Base-by-base conservation (phyloP, 2,888 invertebrate genomes). In the Masnerella sp. region DNA sequence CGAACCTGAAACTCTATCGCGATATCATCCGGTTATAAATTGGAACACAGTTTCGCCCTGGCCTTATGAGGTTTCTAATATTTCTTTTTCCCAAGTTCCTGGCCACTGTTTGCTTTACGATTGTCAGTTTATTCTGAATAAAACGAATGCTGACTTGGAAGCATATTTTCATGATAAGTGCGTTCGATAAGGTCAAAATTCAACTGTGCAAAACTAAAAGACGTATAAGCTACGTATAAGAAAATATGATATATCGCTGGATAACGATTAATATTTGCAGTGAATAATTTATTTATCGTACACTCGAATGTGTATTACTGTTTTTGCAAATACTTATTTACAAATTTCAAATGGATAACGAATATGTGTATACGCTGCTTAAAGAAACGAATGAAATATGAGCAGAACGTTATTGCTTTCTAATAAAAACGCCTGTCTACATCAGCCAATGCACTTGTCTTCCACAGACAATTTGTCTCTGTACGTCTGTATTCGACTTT, bases 31-130 rank as follows among this genome's bases (percentile, higher is more conserved):
- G 81, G 85, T 87, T 86, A 87, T 87, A 86, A 87, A 87, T 87
- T 86, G 85, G 85, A 87, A 87, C 87, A 87, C 84, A 86, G 84
- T 83, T 83, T 84, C 83, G 82, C 74, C 78, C 83, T 85, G 87
- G 86, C 87, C 85, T 87, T 87, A 87, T 87, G 87, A 87, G 87
- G 85, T 84, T 84, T 86, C 87, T 87, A 87, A 87, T 87, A 87
- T 86, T 86, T 87, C 87, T 85, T 87, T 87, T 85, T 85, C 84
- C 80, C 78, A 77, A 72, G 59, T 76, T 51, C 65, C 74, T 59
- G 59, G 74, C 75, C 69, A 77, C 78, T 51, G 74, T 67, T 72
- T 68, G 65, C 72, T 72, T 49, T 52, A 61, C 64, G 51, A 74
- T 74, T 54, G 70, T 70, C 70, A 74, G 70, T 74, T 74, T 64